Evolutionary conservation across 2,888 invertebrate genomes (phyloP).

Genomic region (Pinctada fucata): DNA sequence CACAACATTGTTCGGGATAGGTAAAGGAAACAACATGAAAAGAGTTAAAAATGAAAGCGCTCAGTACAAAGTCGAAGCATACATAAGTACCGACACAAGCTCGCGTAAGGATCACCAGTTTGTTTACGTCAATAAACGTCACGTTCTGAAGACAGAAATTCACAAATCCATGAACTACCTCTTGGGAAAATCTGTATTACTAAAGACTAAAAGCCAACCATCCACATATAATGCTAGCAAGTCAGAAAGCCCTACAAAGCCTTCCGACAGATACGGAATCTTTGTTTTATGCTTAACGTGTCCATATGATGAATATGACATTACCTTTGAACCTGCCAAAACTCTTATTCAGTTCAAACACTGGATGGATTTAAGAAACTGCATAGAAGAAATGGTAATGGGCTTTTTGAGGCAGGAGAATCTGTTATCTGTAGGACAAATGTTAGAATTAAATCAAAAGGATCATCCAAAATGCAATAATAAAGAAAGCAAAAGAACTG

Average conservation of each 20-base stretch:
- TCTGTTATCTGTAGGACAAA: slow-evolving; percentile 15
- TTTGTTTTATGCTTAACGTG: slow-evolving; percentile 81
- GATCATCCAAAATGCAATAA: background rate
- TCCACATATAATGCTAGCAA: slow-evolving; percentile 31
- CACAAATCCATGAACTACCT: slow-evolving; percentile 77
- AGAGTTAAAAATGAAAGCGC: slow-evolving; percentile 76
- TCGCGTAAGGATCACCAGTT: slow-evolving; percentile 80
- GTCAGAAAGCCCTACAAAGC: slow-evolving; percentile 62
- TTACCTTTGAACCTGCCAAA: slow-evolving; percentile 79
- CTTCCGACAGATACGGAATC: slow-evolving; percentile 75
- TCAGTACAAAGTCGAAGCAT: slow-evolving; percentile 80
- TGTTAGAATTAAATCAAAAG: background rate
- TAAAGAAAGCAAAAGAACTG: background rate
- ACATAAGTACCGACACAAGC: slow-evolving; percentile 79
- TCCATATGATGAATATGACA: slow-evolving; percentile 79
- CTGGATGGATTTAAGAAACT: slow-evolving; percentile 78
- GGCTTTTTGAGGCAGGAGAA: slow-evolving; percentile 64
- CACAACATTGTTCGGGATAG: slow-evolving; percentile 77
- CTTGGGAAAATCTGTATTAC: slow-evolving; percentile 70
- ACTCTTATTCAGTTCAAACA: slow-evolving; percentile 80
- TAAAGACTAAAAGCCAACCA: slow-evolving; percentile 48
- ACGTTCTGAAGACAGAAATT: slow-evolving; percentile 79
- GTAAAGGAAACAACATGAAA: slow-evolving; percentile 74
- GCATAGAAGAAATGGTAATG: slow-evolving; percentile 76
- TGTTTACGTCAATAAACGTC: slow-evolving; percentile 83